phyloP scores from a whole-genome alignment of 2,113 vertebrate species.

The Acrocephalus arundinaceus region DNA sequence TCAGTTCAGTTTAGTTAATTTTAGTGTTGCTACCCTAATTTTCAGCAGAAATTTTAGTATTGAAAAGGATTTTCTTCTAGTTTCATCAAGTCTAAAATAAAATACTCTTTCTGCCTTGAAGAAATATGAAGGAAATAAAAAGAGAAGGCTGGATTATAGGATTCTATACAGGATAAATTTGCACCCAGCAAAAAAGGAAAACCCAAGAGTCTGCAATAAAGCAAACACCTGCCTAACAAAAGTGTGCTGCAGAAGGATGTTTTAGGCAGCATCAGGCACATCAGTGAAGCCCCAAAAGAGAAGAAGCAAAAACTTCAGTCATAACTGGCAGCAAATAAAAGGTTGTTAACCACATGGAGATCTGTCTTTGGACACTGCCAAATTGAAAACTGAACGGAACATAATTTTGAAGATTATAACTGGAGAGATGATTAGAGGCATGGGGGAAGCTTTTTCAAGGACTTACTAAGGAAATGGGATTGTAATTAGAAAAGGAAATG shows the following conservation, averaged over 20 bases:
- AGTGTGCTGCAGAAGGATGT: not conserved
- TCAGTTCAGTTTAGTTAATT: not conserved
- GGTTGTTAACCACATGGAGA: conserved; percentile 72
- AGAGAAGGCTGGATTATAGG: not conserved
- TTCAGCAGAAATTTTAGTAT: not conserved
- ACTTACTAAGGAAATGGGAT: conserved; percentile 72
- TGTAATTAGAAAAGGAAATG: conserved; percentile 77
- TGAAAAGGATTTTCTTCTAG: not conserved
- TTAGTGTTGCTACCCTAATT: not conserved
- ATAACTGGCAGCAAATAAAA: conserved; percentile 70
- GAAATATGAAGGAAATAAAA: not conserved
- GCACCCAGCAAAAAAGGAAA: not conserved
- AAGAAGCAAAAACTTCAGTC: conserved; percentile 44
- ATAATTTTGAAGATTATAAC: conserved; percentile 75
- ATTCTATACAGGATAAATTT: not conserved
- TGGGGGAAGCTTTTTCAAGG: conserved; percentile 71
- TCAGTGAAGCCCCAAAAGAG: conserved; percentile 34
- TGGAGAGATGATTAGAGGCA: conserved; percentile 76
- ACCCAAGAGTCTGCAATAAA: not conserved
- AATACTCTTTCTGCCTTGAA: not conserved
- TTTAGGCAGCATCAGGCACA: not conserved
- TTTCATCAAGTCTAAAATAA: not conserved
- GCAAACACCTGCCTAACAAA: conserved; percentile 16
- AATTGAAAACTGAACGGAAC: conserved; percentile 72
- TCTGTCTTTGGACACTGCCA: conserved; percentile 69